Percentiles rank a stretch among this genome's conserved stretches.
These are phyloP conservation scores for Ceratitis capitata DNA, from an alignment of 1,140 invertebrate species.

Conservation along the genomic window DNA sequence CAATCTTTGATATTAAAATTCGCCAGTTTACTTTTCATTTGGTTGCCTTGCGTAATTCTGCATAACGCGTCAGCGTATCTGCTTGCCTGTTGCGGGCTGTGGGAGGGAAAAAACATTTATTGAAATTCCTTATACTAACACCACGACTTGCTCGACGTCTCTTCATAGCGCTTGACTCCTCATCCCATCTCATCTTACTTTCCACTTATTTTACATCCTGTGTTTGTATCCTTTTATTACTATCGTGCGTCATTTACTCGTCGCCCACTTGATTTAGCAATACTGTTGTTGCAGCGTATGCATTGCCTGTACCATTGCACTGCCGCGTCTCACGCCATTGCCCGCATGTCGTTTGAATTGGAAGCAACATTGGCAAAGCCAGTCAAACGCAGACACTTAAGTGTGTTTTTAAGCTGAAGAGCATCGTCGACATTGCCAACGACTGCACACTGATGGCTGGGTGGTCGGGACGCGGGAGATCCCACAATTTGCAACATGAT, in stretches of 20 bases:
- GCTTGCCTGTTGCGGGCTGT: background rate
- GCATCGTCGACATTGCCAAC: background rate
- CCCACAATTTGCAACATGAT: constrained; percentile 27
- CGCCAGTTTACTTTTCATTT: background rate
- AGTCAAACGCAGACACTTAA: constrained; percentile 31
- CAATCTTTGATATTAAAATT: constrained; percentile 38
- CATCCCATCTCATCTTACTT: too few species aligned
- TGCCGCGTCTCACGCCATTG: background rate
- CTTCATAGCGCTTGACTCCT: background rate
- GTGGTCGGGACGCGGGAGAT: background rate
- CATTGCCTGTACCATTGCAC: background rate
- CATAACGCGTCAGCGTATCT: background rate
- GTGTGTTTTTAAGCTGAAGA: constrained; percentile 26
- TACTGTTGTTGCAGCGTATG: background rate
- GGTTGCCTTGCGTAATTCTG: background rate
- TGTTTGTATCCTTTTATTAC: background rate
- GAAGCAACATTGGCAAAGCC: background rate
- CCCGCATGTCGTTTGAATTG: background rate
- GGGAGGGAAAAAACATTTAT: background rate
- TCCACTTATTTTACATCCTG: background rate
- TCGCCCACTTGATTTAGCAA: constrained; percentile 20
- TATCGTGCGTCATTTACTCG: constrained; percentile 19
- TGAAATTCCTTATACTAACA: constrained; percentile 1
- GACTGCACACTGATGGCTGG: background rate
- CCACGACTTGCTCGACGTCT: background rate